Evolutionary conservation across 2,113 vertebrate species (phyloP), one percentile per base, ranked within the genome.

Genomic region (Nesogale talazaci): DNA sequence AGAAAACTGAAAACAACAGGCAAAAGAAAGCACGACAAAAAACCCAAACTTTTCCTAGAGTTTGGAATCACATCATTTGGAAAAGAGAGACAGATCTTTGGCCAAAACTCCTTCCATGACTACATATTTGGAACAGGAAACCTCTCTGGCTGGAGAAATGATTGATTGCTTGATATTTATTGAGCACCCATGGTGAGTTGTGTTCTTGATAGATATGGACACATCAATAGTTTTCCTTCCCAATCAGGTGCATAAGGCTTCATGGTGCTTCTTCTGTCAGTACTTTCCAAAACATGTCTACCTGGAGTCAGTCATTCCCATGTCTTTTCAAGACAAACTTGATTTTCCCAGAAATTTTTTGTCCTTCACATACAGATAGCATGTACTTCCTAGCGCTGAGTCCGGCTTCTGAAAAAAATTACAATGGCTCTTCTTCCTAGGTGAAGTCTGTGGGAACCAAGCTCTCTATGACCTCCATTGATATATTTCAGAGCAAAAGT

Each of bases 101-200:
- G 96, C 94, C 96, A 97, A 46, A 9, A 56, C 94, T 42, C 70
- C 31, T 91, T 94, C 85, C 89, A 74, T 77, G 61, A 94, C 91
- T 91, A 56, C 42, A 80, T 88, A 63, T 89, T 96, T 95, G 96
- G 92, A 96, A 92, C 20, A 78, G 67, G 89, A 93, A 94, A 76
- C 82, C 85, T 94, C 91, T 93, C 81, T 94, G 91, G 36, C 89
- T 87, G 75, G 89, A 95, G 82, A 92, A 93, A 76, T 95, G 97
- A 96, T 94, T 94, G 96, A 96, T 96, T 95, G 89, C 87, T 94
- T 96, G 87, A 83, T 95, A 89, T 91, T 94, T 91, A 95, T 94
- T 94, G 78, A 95, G 87, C 29, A 70, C 78, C 75, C 59, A 1
- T 83, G 76, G 92, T 91, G 94, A 34, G 89, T 79, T 95, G 94